These are phyloP conservation scores for Thaumetopoea pityocampa DNA, from an alignment of 1,140 invertebrate genomes.

Conservation along the genomic window DNA sequence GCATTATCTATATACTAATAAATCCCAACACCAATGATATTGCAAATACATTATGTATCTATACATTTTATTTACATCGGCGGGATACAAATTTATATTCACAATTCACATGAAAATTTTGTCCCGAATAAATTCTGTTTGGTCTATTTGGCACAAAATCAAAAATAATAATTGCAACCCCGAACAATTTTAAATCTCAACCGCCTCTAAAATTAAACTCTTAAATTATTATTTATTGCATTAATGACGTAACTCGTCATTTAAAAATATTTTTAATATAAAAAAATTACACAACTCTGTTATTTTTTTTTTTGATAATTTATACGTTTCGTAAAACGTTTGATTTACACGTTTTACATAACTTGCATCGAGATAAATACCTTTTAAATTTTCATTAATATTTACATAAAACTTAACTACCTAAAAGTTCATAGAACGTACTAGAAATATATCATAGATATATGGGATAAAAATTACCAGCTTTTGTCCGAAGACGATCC, in stretches of 20 bases:
- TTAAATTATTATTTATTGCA: slow-evolving; percentile 22
- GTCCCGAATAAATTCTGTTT: slow-evolving; percentile 61
- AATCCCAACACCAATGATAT: slow-evolving; percentile 51
- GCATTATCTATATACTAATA: slow-evolving; percentile 18
- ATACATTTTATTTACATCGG: slow-evolving; percentile 45
- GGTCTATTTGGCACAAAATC: slow-evolving; percentile 74
- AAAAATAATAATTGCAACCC: slow-evolving; percentile 23
- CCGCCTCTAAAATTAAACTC: slow-evolving; percentile 23
- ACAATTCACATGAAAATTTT: slow-evolving; percentile 47
- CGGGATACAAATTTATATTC: slow-evolving; percentile 34
- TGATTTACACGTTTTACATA: slow-evolving; percentile 17
- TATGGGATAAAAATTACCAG: slow-evolving; percentile 92
- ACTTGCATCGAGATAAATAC: slow-evolving; percentile 26
- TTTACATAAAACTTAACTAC: slow-evolving; percentile 51
- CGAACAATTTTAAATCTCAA: slow-evolving; percentile 24
- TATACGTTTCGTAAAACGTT: slow-evolving; percentile 18
- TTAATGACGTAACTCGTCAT: slow-evolving; percentile 33
- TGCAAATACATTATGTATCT: slow-evolving; percentile 26
- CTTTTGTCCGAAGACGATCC: slow-evolving; percentile 64
- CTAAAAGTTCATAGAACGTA: slow-evolving; percentile 93
- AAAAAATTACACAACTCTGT: slow-evolving; percentile 18
- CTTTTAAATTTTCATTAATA: slow-evolving; percentile 30
- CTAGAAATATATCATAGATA: slow-evolving; percentile 96
- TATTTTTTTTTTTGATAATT: slow-evolving; percentile 11
- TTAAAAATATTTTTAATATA: slow-evolving; percentile 24